These are phyloP conservation scores for Yponomeuta cagnagella DNA, from an alignment of 2,888 invertebrate genomes.

Conservation along the genomic window DNA sequence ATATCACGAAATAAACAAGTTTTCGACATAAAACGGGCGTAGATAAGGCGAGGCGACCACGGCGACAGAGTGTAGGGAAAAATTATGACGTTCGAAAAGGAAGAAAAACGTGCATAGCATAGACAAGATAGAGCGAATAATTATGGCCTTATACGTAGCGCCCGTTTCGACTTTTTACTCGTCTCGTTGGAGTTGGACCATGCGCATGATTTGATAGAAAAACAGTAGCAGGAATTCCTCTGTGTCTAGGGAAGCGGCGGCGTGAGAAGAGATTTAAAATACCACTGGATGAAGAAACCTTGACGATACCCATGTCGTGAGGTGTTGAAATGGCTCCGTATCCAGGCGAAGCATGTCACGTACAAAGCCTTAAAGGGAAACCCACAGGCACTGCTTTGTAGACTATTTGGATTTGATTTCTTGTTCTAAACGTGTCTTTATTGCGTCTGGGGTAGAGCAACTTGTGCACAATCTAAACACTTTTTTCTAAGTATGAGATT, in stretches of 20 bases:
- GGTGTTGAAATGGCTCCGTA: background rate
- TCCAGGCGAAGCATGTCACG: background rate
- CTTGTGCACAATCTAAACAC: background rate
- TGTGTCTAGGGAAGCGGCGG: conserved; percentile 8
- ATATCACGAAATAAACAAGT: background rate
- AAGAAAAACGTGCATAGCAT: conserved; percentile 25
- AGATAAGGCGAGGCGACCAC: background rate
- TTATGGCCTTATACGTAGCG: conserved; percentile 13
- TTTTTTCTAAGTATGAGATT: background rate
- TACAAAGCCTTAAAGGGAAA: background rate
- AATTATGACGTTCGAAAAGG: conserved; percentile 5
- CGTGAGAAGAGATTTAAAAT: conserved; percentile 12
- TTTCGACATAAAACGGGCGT: background rate
- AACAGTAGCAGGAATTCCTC: conserved; percentile 3
- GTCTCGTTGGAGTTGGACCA: conserved; percentile 32
- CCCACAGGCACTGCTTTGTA: background rate
- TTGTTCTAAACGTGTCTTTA: background rate
- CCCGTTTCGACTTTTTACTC: conserved; percentile 13
- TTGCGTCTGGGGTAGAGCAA: background rate
- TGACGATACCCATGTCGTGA: background rate
- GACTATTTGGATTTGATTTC: background rate
- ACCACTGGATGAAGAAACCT: conserved; percentile 3
- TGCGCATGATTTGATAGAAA: conserved; percentile 19
- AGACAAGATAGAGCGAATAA: conserved; percentile 23
- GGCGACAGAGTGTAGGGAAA: background rate